Percentiles rank a stretch among this genome's conserved stretches.
phyloP scores from a whole-genome alignment of 37 sponge, comb jelly and placozoan species.

The Mnemiopsis leidyi region DNA sequence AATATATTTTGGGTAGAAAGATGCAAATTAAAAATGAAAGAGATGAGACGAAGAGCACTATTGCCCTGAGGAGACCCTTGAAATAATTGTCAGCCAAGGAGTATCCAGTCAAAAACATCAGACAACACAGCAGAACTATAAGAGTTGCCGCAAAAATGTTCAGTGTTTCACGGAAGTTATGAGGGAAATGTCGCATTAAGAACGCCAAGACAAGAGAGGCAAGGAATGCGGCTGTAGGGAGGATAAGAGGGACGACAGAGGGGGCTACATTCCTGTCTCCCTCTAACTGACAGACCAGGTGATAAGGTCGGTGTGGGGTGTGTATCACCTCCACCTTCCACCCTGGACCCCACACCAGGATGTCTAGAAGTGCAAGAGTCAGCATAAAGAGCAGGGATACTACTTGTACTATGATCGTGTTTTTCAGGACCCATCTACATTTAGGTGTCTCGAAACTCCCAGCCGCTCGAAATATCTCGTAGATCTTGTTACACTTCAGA shows the following conservation, averaged over 20 bases:
- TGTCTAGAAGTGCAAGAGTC: neutral
- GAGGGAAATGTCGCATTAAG: conserved; percentile 31
- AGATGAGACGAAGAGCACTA: neutral
- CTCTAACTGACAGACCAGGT: neutral
- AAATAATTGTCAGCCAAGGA: neutral
- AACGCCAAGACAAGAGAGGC: neutral
- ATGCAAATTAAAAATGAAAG: neutral
- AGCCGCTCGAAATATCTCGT: neutral
- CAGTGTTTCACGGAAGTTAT: conserved; percentile 59
- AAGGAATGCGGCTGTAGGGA: conserved; percentile 5
- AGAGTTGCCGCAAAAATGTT: conserved; percentile 56
- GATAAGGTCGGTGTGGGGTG: neutral
- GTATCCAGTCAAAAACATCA: conserved; percentile 48
- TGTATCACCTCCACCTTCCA: neutral
- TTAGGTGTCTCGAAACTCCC: neutral
- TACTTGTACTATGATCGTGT: neutral
- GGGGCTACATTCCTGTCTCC: neutral
- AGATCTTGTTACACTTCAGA: conserved; percentile 48
- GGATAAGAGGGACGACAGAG: neutral
- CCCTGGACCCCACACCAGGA: neutral
- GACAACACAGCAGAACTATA: neutral
- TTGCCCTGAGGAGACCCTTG: neutral
- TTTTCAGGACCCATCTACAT: neutral
- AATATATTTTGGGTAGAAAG: neutral
- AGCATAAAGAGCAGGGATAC: neutral